Evolutionary conservation across 2,113 vertebrate genomes (phyloP), one percentile per base, ranked within the genome.

Genomic region (Microcebus griseorufus): DNA sequence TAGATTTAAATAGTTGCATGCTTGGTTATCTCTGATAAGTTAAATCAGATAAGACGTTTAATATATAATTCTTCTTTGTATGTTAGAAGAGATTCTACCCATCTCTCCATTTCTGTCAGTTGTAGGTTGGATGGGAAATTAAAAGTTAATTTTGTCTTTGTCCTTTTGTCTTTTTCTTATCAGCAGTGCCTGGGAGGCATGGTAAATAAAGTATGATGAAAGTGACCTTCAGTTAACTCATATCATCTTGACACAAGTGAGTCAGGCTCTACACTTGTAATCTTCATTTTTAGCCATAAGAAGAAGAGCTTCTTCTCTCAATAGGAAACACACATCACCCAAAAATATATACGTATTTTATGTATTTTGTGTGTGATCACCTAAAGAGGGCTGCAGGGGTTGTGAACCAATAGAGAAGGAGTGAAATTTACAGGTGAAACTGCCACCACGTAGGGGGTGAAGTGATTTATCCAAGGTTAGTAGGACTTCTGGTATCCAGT

Each of bases 191-290:
- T 98, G 95, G 3, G 37, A 98, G 97, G 98, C 97, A 98, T 91
- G 79, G 90, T 95, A 88, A 98, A 98, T 95, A 88, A 98, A 98
- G 97, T 94, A 95, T 94, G 96, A 96, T 98, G 97, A 98, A 98
- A 98, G 97, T 99, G 98, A 99, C 99, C 98, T 99, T 98, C 97
- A 93, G 97, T 97, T 98, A 98, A 97, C 93, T 98, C 97, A 84
- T 95, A 98, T 97, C 98, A 97, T 98, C 98, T 98, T 97, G 96
- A 98, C 97, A 98, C 88, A 86, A 98, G 97, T 97, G 94, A 98
- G 97, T 97, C 98, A 97, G 94, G 94, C 97, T 98, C 97, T 96
- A 95, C 95, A 91, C 97, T 98, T 97, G 96, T 97, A 95, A 96
- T 97, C 98, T 96, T 98, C 94, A 98, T 97, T 95, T 97, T 98